Percentiles rank a stretch among this genome's conserved stretches.
phyloP scores from a whole-genome alignment of 2,797 vertebrate genomes.

The Sarcoramphus papa region DNA sequence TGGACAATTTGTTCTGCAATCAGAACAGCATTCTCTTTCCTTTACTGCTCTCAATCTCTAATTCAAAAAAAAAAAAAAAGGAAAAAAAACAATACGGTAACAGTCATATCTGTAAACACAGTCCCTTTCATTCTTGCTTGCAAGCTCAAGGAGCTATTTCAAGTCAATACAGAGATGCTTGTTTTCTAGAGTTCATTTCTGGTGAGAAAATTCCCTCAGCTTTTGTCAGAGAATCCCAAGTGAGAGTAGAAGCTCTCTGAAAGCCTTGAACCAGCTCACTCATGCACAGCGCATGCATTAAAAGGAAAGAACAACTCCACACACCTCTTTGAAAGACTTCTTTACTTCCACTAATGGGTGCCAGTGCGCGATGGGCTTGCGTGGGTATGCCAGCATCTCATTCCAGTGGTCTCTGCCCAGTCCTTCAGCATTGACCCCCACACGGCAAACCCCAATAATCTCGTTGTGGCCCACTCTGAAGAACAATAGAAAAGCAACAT shows the following conservation, averaged over 20 bases:
- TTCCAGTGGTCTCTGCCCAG: constrained; percentile 98
- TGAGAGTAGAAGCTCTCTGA: neutral
- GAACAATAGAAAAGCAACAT: neutral
- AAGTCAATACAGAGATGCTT: neutral
- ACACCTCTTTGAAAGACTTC: constrained; percentile 96
- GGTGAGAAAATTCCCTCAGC: constrained; percentile 1
- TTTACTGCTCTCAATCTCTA: neutral
- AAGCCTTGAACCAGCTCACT: constrained; percentile 1
- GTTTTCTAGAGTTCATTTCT: neutral
- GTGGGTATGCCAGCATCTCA: constrained; percentile 95
- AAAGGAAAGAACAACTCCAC: constrained; percentile 21
- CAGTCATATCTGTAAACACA: constrained; percentile 20
- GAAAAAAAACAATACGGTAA: neutral
- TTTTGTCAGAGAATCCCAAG: neutral
- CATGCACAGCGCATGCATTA: neutral
- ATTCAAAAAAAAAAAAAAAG: neutral
- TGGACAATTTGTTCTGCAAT: constrained; percentile 47
- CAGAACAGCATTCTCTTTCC: constrained; percentile 2
- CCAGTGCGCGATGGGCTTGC: constrained; percentile 99
- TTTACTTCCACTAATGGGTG: constrained; percentile 94
- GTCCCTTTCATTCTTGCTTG: neutral
- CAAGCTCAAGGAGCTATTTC: neutral
- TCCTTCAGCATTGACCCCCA: constrained; percentile 88
- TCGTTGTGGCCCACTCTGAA: constrained; percentile 96
- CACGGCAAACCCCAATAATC: constrained; percentile 93